Base-by-base conservation (phyloP, 2,113 vertebrate genomes). In the Melanostigma gelatinosum region DNA sequence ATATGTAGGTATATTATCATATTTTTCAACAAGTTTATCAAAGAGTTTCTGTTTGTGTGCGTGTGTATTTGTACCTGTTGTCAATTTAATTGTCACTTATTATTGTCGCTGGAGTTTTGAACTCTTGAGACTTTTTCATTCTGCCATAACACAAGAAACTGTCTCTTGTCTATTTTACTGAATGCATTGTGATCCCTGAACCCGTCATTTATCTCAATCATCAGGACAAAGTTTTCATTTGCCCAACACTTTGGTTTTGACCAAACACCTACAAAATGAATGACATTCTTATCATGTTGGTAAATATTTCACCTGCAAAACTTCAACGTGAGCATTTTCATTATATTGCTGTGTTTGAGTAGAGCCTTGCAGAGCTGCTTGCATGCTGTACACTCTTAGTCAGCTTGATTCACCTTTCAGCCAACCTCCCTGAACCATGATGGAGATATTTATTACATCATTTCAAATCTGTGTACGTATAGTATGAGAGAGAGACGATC, bases 301-400 rank as follows among this genome's bases (percentile, higher is more conserved):
- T 18, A 27, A 75, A 64, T 40, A 52, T 12, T 40, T 2, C 29
- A 75, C 32, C 46, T 34, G 16, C 20, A 61, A 63, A 42, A 32
- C 34, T 18, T 9, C 32, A 63, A 16, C 27, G 24, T 48, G 32
- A 15, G 36, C 6, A 20, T 50, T 36, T 34, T 38, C 4, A 62
- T 16, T 32, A 48, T 36, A 20, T 60, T 15, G 27, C 20, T 36
- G 6, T 52, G 46, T 66, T 15, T 27, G 52, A 54, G 8, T 27
- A 27, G n/a, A 64, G 46, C n/a, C 58, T 52, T 10, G 29, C 34
- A 55, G 46, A 65, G 48, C n/a, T 40, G 48, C 73, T 65, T 52
- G 58, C 32, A 27, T 52, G 10, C 32, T 36, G 0, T n/a, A 40
- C 15, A 42, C 36, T 24, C 38, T 29, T n/a, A 40, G 2, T 52